phyloP scores from a whole-genome alignment of 2,113 vertebrate species.

The Ciconia maguari region DNA sequence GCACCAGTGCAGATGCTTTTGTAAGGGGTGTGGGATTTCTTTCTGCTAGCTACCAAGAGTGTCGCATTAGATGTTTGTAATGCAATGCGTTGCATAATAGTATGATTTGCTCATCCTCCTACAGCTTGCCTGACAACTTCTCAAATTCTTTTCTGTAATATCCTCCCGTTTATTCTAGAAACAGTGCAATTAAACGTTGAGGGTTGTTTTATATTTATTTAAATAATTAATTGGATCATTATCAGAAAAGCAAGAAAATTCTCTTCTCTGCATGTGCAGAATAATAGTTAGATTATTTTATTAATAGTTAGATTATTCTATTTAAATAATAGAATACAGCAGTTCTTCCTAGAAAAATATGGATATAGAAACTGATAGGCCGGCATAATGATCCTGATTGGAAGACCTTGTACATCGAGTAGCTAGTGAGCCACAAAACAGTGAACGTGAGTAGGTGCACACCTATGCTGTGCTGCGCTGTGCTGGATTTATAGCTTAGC shows the following conservation, averaged over 20 bases:
- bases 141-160: neutral
- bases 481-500: neutral
- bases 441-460: neutral
- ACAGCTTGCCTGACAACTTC: neutral
- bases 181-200: neutral
- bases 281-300: neutral
- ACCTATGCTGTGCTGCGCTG: neutral
- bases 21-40: neutral
- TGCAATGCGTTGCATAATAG: neutral
- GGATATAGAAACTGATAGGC: neutral
- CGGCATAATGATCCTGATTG: neutral
- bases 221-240: neutral
- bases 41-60: neutral
- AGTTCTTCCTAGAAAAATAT: neutral
- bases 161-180: neutral
- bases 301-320: too few relatives aligned
- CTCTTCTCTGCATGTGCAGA: neutral
- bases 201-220: neutral
- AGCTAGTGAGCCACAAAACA: neutral
- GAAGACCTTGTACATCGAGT: neutral
- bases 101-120: neutral
- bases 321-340: neutral
- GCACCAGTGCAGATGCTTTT: neutral
- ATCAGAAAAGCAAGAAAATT: neutral
- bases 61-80: neutral